Evolutionary conservation across 2,113 vertebrate genomes (phyloP), one percentile per base, ranked within the genome.

Genomic region (Triplophysa rosa): DNA sequence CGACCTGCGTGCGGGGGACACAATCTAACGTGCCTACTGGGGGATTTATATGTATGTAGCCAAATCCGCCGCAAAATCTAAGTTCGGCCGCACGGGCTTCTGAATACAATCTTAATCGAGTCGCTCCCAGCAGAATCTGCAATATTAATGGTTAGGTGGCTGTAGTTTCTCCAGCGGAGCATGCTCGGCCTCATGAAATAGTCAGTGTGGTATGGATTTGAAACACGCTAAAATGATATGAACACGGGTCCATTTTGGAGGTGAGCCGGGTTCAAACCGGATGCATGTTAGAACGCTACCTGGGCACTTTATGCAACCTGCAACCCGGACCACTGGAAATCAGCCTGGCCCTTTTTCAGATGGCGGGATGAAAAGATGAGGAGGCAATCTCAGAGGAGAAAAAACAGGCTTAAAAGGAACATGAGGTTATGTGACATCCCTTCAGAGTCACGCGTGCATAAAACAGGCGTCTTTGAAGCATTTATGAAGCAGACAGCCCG

Each of bases 81-180:
- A 91, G 91, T 88, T 85, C 21, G 21, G 0, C n/a, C 52, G 63
- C 63, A 1, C 54, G 29, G n/a, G 85, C 86, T 75, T 61, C 77
- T 82, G 85, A 91, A 88, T 77, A 87, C 85, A 88, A 82, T 86
- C 86, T 88, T 72, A 86, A 84, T 80, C 85, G 86, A 80, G 83
- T 80, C 71, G 80, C 81, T 88, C 86, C 87, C 87, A 85, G 87
- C 83, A 84, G 80, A 67, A 73, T 82, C 85, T 93, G 90, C 88
- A 94, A 91, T 92, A 93, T 92, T 91, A 86, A 93, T 92, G 89
- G 23, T 10, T 8, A 37, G 13, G 79, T 68, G 85, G 68, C 79
- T 80, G 67, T 71, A 80, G 71, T 72, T 80, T 17, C 87, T 86
- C 82, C 19, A 21, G 77, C 49, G 83, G 79, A 84, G 70, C 85